A percentile compares a stretch with the other conserved stretches of the same genome.
Evolutionary conservation across 2,797 vertebrate species (phyloP).

Genomic region (Oreortyx pictus): DNA sequence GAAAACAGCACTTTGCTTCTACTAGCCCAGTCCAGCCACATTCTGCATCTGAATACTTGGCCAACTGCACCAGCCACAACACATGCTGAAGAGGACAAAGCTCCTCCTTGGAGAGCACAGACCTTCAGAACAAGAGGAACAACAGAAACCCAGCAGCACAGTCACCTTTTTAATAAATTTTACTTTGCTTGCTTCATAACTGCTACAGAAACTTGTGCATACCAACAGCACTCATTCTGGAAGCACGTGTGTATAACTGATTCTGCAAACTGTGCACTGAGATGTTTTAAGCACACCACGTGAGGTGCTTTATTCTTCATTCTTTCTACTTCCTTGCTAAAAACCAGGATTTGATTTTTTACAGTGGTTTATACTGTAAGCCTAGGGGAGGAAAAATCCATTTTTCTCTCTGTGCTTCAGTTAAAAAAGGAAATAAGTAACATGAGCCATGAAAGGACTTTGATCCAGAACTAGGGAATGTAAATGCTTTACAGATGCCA

Average conservation of each 20-base stretch:
- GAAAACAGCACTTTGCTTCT: background rate
- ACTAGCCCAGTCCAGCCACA: background rate
- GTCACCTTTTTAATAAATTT: background rate
- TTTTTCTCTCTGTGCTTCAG: slow-evolving; percentile 44
- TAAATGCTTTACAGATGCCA: slow-evolving; percentile 78
- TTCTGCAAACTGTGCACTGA: background rate
- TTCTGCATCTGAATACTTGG: background rate
- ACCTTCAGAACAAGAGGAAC: background rate
- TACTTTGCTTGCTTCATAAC: background rate
- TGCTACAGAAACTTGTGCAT: background rate
- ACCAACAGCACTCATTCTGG: background rate
- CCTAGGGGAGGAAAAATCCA: slow-evolving; percentile 33
- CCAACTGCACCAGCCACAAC: background rate
- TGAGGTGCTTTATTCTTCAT: background rate
- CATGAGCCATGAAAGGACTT: slow-evolving; percentile 69
- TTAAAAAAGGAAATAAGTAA: slow-evolving; percentile 76
- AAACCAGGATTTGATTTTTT: slow-evolving; percentile 23
- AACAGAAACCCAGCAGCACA: background rate
- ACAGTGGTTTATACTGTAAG: slow-evolving; percentile 7
- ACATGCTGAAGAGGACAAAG: background rate
- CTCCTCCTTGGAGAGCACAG: background rate
- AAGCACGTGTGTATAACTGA: background rate
- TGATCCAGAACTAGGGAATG: slow-evolving; percentile 71
- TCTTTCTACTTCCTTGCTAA: background rate
- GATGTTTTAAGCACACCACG: background rate